phyloP scores from a whole-genome alignment of 1,140 invertebrate genomes.

The Drosophila burlai region DNA sequence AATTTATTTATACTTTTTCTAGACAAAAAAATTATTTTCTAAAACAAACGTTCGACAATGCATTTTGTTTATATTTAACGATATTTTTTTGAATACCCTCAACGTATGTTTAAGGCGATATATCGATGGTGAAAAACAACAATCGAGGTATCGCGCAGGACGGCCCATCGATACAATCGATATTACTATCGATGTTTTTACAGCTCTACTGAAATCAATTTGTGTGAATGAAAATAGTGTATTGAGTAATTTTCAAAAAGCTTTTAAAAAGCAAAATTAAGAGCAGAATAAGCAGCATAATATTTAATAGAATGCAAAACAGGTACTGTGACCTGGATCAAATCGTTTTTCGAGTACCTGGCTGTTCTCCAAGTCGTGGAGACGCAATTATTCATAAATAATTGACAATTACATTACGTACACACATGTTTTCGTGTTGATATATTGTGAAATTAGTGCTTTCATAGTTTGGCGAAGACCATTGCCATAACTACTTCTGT shows the following conservation, averaged over 20 bases:
- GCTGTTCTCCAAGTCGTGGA: neutral
- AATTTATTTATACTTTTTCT: no score
- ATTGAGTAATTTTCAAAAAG: constrained; percentile 36
- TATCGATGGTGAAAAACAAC: no score
- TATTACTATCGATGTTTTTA: neutral
- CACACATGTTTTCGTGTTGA: constrained; percentile 36
- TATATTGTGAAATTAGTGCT: constrained; percentile 32
- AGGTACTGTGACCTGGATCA: constrained; percentile 6
- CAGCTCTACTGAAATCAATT: constrained; percentile 26
- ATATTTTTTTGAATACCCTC: no score
- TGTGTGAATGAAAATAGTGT: constrained; percentile 37
- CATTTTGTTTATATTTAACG: no score
- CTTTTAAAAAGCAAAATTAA: constrained; percentile 21
- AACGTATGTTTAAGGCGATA: no score
- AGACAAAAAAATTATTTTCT: no score
- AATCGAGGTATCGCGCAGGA: no score
- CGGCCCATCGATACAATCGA: no score
- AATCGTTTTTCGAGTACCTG: neutral
- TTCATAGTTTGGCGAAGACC: constrained; percentile 10
- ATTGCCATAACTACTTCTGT: constrained; percentile 8
- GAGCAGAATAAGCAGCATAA: constrained; percentile 10
- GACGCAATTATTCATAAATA: constrained; percentile 21
- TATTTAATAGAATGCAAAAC: constrained; percentile 40
- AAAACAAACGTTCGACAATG: no score
- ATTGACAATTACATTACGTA: constrained; percentile 39